A percentile compares a stretch with the other conserved stretches of the same genome.
These are phyloP conservation scores for Naso thynnoides DNA, from an alignment of 2,797 vertebrate genomes.

Conservation along the genomic window DNA sequence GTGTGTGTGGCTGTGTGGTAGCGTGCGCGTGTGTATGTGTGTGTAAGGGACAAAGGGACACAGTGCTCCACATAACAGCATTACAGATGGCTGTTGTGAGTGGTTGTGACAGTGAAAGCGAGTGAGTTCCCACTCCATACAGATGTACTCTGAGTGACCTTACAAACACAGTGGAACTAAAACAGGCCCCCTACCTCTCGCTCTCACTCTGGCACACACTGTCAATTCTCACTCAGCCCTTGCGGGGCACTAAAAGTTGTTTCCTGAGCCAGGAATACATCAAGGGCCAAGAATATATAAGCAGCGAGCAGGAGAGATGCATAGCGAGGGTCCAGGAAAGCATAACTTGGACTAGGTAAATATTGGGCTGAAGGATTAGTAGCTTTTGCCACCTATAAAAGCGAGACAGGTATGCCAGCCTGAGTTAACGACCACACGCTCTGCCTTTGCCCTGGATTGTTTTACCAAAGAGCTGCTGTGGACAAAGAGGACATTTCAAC, in stretches of 20 bases:
- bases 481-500: slow-evolving; percentile 80
- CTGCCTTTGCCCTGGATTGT: slow-evolving; percentile 75
- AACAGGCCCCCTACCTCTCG: slow-evolving; percentile 77
- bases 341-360: slow-evolving; percentile 82
- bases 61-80: slow-evolving; percentile 84
- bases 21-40: slow-evolving; percentile 29
- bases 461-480: slow-evolving; percentile 63
- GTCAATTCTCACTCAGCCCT: slow-evolving; percentile 84
- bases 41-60: slow-evolving; percentile 83
- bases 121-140: slow-evolving; percentile 82
- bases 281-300: slow-evolving; percentile 84
- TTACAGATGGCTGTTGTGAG: slow-evolving; percentile 84
- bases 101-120: slow-evolving; percentile 81
- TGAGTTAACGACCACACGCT: slow-evolving; percentile 72
- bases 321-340: slow-evolving; percentile 80
- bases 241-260: slow-evolving; percentile 82
- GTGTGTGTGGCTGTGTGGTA: slow-evolving; percentile 32
- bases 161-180: slow-evolving; percentile 83
- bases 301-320: slow-evolving; percentile 69
- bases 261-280: slow-evolving; percentile 84
- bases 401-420: slow-evolving; percentile 73
- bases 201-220: slow-evolving; percentile 82
- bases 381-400: slow-evolving; percentile 84
- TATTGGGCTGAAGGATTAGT: slow-evolving; percentile 83
- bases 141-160: slow-evolving; percentile 87